Evolutionary conservation across 2,113 vertebrate genomes (phyloP).

Genomic region (Chaetura pelagica): DNA sequence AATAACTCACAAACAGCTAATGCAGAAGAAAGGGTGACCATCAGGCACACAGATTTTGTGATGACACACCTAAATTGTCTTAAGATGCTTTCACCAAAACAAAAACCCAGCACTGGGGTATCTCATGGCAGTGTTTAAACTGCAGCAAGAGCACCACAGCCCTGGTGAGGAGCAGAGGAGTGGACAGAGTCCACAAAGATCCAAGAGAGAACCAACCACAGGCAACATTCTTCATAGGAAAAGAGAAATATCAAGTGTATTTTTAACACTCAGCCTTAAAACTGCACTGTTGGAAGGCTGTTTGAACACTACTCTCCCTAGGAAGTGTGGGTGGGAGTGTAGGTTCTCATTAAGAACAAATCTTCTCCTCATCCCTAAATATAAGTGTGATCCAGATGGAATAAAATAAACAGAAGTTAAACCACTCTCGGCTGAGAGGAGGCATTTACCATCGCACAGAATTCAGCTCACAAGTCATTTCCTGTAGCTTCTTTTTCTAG

Average conservation of each 20-base stretch:
- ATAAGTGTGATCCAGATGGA: constrained; percentile 39
- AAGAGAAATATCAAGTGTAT: not conserved
- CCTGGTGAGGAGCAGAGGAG: not conserved
- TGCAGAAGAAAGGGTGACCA: not conserved
- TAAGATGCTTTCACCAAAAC: not conserved
- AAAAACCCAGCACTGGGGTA: not conserved
- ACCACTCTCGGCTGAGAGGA: not conserved
- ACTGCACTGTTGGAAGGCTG: not conserved
- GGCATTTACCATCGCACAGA: not conserved
- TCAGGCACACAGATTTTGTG: not conserved
- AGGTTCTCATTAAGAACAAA: constrained; percentile 59
- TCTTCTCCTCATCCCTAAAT: constrained; percentile 49
- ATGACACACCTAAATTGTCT: not conserved
- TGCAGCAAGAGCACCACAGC: rapidly evolving
- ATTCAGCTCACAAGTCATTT: constrained; percentile 60
- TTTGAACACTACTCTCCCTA: constrained; percentile 7
- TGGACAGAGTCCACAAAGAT: not conserved
- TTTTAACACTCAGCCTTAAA: constrained; percentile 27
- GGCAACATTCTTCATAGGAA: not conserved
- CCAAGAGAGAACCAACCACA: rapidly evolving
- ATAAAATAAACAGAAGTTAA: constrained; percentile 29
- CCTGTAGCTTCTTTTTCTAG: constrained; percentile 66
- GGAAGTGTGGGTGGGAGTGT: constrained; percentile 30
- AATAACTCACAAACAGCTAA: not conserved
- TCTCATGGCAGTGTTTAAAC: not conserved